Evolutionary conservation across 2,797 vertebrate species (phyloP), one percentile per base, ranked within the genome.

Genomic region (Callimico goeldii): DNA sequence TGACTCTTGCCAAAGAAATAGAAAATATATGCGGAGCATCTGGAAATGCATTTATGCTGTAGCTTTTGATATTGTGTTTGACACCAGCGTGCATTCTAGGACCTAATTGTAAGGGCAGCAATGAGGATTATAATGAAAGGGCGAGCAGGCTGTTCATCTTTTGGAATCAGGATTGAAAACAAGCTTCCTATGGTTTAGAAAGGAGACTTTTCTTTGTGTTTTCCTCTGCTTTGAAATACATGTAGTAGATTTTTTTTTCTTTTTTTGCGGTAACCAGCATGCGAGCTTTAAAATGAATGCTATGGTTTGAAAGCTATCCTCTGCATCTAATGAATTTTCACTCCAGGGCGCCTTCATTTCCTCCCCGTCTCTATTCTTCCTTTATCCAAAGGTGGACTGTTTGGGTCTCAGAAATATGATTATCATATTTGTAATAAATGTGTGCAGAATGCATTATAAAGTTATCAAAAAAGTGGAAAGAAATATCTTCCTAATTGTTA

Each of bases 251-350:
- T 95, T 79, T 61, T 50, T 33, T 41, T 73, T 28, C 43, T 19
- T 77, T 17, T n/a, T 93, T 33, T 64, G 84, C 1, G 36, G 39
- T 58, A 96, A 57, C 14, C 91, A 88, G 77, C 77, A 55, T 92
- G 93, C 61, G 58, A 92, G 52, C 33, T 88, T 92, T 92, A 82
- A 97, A 87, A 90, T 82, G 86, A 88, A 84, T n/a, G 28, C 36
- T 72, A 17, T 88, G 57, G 50, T 80, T 83, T 1, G 1, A 86
- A 95, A 81, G 61, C 26, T 84, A 84, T 76, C 43, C 46, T 93
- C 73, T 90, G 50, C 73, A 50, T 50, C 91, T 96, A 96, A 94
- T 86, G 93, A 95, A 61, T 92, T 96, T 96, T 94, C 82, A 86
- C 82, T 77, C 73, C n/a, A 58, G 92, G 30, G 8, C 0, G 0